Evolutionary conservation across 2,888 invertebrate genomes (phyloP), one percentile per base, ranked within the genome.

Genomic region (Aspidapion aeneum): DNA sequence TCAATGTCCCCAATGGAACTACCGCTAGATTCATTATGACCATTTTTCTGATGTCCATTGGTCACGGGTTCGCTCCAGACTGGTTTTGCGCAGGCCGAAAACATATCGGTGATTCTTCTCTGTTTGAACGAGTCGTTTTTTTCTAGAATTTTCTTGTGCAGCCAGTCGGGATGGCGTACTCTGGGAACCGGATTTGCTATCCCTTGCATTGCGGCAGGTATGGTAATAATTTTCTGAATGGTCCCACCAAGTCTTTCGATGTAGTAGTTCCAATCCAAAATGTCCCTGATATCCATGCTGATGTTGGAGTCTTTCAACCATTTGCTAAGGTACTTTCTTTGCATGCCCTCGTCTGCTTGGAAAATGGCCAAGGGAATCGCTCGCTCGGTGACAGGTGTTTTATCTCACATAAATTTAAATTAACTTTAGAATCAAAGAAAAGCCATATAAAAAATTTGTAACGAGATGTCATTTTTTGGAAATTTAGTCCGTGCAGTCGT

Each of bases 221-320:
- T 99, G 0, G 98, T 99, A 63, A 99, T 96, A 74, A 99, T 99
- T 83, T 99, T 99, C 83, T 98, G 98, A 73, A 99, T 94, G 20
- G 95, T 87, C 18, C 94, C 96, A 58, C 95, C 95, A 56, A 99
- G 84, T 68, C 99, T 82, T 80, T 99, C 98, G 58, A 98, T 94
- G 76, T 99, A 99, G 78, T 99, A 99, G 63, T 89, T 87, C 99
- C 99, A 99, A 82, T 99, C 99, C 49, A 99, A 82, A 63, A 99
- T 90, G 69, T 94, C 90, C 57, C 98, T 82, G 54, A 99, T 97
- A 75, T 98, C 94, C 61, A 94, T 87, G 56, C 88, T 89, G 66
- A 94, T 81, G 20, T 87, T 85, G 64, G 83, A 84, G 76, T 94
- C 94, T 76, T 95, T 96, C 49, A 99, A 84, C 99, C 99, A 99